Conservation (phyloP, 2,888 invertebrate species). For the Pseudococcus jackbeardsleyi region DNA sequence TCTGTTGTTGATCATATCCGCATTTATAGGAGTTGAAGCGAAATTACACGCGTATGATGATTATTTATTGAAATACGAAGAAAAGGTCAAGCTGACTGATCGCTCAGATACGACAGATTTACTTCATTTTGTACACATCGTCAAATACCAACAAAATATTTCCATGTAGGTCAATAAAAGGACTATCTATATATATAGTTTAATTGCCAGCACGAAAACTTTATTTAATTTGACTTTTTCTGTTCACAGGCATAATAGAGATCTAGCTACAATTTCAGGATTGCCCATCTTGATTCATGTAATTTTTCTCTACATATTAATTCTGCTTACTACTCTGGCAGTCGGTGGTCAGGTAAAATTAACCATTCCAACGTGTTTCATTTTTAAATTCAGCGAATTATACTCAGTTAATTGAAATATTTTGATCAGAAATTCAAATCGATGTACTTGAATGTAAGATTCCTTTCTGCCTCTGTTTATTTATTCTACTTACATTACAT, state of each 20-base stretch:
- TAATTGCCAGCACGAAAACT: not conserved
- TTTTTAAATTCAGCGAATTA: too few relatives aligned
- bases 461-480: not conserved
- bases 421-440: not conserved
- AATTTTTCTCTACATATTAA: not conserved
- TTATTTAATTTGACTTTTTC: not conserved
- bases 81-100: not conserved
- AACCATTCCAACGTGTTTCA: too few relatives aligned
- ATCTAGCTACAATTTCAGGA: not conserved
- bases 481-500: not conserved
- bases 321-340: not conserved
- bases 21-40: not conserved
- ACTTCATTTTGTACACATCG: not conserved
- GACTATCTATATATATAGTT: not conserved
- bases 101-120: not conserved
- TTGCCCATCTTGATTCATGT: not conserved
- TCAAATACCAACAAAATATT: conserved; percentile 6
- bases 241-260: not conserved
- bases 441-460: not conserved
- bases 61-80: not conserved
- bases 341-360: not conserved
- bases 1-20: not conserved
- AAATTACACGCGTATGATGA: not conserved
- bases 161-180: not conserved
- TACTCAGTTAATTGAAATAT: not conserved